phyloP scores from a whole-genome alignment of 2,888 invertebrate species.

The Melinopterus prodromus region DNA sequence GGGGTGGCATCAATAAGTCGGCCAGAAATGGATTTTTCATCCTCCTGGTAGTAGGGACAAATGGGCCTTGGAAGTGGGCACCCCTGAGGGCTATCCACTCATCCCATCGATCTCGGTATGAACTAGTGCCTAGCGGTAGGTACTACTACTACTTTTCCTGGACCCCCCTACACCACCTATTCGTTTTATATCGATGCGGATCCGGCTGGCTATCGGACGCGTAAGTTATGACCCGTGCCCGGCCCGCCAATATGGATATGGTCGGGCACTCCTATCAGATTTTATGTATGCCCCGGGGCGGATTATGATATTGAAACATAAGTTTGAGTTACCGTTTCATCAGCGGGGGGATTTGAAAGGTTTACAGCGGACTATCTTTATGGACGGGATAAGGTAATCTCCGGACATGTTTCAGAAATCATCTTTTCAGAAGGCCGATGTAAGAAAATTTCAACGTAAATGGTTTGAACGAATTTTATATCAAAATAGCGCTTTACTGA shows the following conservation, averaged over 20 bases:
- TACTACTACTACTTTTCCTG: neutral
- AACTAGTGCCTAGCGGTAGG: neutral
- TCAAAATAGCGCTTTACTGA: too few species aligned
- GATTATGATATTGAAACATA: slow-evolving; percentile 4
- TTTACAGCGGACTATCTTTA: slow-evolving; percentile 4
- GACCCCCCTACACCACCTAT: neutral
- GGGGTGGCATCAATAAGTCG: slow-evolving; percentile 63
- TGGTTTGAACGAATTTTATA: neutral
- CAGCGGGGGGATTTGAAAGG: neutral
- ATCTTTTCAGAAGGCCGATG: neutral
- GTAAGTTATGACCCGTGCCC: neutral
- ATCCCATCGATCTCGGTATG: slow-evolving; percentile 38
- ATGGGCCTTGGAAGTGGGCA: slow-evolving; percentile 57
- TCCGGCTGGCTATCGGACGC: neutral
- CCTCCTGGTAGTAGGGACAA: slow-evolving; percentile 56
- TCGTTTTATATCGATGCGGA: neutral
- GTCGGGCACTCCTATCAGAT: neutral
- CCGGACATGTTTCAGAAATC: neutral
- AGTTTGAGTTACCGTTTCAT: slow-evolving; percentile 4
- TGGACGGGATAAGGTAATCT: neutral
- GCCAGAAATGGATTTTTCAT: slow-evolving; percentile 64
- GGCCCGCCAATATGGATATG: neutral
- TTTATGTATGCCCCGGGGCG: neutral
- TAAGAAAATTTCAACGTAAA: neutral
- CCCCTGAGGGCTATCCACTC: slow-evolving; percentile 53